Evolutionary conservation across 1,140 invertebrate species (phyloP).

Genomic region (Trinorchestia longiramus): DNA sequence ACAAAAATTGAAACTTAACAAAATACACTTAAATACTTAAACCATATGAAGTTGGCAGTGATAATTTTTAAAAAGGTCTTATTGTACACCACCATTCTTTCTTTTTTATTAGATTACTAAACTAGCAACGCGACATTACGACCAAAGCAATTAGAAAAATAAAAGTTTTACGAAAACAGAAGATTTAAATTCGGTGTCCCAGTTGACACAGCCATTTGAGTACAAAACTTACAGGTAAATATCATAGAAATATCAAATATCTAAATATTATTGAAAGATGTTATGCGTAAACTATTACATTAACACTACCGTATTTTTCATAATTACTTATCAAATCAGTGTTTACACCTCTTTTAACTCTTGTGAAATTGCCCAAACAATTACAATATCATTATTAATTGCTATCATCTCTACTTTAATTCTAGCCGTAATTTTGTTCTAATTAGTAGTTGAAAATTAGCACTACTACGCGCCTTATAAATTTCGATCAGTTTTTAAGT

Average conservation of each 20-base stretch:
- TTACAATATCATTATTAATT: too few relatives aligned
- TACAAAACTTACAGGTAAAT: background rate
- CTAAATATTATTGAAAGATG: background rate
- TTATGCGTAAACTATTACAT: background rate
- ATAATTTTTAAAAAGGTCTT: background rate
- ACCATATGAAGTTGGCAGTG: background rate
- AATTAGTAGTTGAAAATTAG: too few relatives aligned
- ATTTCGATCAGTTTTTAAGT: too few relatives aligned
- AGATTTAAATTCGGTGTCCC: background rate
- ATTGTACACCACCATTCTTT: background rate
- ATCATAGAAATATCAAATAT: too few relatives aligned
- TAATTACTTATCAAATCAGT: too few relatives aligned
- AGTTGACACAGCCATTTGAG: background rate
- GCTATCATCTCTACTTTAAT: background rate
- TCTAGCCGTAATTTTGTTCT: background rate
- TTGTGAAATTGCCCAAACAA: too few relatives aligned
- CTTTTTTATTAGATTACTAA: background rate
- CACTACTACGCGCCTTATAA: too few relatives aligned
- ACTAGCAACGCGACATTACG: background rate
- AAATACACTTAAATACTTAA: background rate
- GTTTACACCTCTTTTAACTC: too few relatives aligned
- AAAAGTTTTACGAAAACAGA: background rate
- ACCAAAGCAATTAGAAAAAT: background rate
- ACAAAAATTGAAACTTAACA: background rate
- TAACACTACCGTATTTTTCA: background rate